Percentiles rank a stretch among this genome's conserved stretches.
Evolutionary conservation across 2,797 vertebrate species (phyloP).

Genomic region (Margarornis squamiger): DNA sequence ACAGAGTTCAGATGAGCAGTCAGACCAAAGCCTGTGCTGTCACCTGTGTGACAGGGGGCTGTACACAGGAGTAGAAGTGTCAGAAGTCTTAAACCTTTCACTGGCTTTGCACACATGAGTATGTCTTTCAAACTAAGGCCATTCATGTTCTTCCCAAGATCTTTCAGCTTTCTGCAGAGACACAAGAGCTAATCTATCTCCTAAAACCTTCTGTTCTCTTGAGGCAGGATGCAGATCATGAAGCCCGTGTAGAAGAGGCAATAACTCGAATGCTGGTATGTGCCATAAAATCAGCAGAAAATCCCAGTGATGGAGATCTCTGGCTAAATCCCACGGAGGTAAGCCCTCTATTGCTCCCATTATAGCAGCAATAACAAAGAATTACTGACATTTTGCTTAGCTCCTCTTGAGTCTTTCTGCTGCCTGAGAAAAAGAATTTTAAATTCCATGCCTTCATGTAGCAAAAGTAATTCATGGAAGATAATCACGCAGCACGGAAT

Average conservation of each 20-base stretch:
- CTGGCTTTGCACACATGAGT: neutral
- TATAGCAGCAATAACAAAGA: neutral
- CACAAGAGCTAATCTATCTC: neutral
- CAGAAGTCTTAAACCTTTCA: neutral
- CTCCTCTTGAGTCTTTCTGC: neutral
- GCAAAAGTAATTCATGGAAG: neutral
- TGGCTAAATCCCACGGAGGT: constrained; percentile 99
- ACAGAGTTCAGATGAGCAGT: neutral
- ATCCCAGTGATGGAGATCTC: constrained; percentile 69
- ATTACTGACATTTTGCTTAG: constrained; percentile 38
- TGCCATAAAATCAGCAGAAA: constrained; percentile 84
- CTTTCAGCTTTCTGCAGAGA: neutral
- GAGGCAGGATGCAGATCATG: constrained; percentile 85
- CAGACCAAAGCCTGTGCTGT: neutral
- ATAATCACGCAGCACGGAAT: neutral
- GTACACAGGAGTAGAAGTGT: neutral
- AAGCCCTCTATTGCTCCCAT: neutral
- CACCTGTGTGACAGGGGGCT: neutral
- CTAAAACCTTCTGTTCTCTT: neutral
- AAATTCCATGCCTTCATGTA: neutral
- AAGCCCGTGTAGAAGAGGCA: constrained; percentile 88
- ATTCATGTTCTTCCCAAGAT: neutral
- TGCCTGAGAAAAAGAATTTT: neutral
- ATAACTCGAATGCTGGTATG: constrained; percentile 87
- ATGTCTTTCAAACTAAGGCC: neutral